These are phyloP conservation scores for Theristicus caerulescens DNA, from an alignment of 2,113 vertebrate genomes.

Conservation along the genomic window DNA sequence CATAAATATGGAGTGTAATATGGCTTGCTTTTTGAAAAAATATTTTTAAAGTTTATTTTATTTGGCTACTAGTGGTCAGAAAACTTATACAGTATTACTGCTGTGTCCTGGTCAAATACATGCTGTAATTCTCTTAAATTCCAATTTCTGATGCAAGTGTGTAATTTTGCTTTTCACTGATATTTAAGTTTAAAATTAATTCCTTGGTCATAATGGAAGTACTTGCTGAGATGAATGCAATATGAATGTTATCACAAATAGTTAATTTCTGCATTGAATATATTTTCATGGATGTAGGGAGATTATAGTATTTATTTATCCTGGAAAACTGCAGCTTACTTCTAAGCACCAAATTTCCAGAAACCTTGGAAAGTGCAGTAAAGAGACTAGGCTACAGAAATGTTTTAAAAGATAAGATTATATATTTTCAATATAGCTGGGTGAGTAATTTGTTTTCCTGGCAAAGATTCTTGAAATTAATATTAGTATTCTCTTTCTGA, in stretches of 20 bases:
- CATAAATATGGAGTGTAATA: not conserved
- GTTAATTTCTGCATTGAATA: not conserved
- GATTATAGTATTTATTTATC: not conserved
- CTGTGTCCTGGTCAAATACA: not conserved
- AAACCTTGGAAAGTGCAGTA: not conserved
- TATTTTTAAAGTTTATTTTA: not conserved
- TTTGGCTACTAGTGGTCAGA: not conserved
- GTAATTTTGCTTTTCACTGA: not conserved
- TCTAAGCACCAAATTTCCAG: not conserved
- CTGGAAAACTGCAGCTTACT: not conserved
- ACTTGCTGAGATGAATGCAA: not conserved
- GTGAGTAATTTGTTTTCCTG: not conserved
- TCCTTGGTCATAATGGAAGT: not conserved
- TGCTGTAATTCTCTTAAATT: not conserved
- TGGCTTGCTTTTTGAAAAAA: not conserved
- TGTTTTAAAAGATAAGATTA: not conserved
- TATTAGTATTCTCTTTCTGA: not conserved
- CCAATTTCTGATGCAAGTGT: not conserved
- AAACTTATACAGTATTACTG: not conserved
- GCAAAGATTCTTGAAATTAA: not conserved
- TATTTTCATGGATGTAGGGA: not conserved
- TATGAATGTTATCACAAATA: not conserved
- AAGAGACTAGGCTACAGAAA: not conserved
- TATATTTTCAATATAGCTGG: not conserved
- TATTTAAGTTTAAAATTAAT: not conserved